Base-by-base conservation (phyloP, 2,888 invertebrate species). In the Seira sanloemensis region DNA sequence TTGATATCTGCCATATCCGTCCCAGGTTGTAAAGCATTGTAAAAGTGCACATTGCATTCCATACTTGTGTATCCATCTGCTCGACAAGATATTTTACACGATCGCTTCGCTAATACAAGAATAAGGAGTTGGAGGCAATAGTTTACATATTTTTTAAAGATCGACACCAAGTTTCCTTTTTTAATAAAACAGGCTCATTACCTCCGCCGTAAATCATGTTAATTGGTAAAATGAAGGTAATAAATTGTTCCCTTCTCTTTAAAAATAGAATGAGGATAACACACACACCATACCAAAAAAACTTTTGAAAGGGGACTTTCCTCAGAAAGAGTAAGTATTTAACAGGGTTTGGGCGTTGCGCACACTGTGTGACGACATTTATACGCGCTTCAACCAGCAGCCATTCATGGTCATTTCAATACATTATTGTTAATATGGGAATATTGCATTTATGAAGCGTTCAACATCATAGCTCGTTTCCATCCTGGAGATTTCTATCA, bases 151-250 rank as follows among this genome's bases (percentile, higher is more conserved):
- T 37, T 37, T 37, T 12, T 12, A 37, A 58, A 58, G 58, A 58
- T 58, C 58, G 58, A 58, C 58, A 50, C 72, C 46, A 72, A 50
- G 26, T 62, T 58, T 73, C 26, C 62, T 58, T 73, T 54, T 62
- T 62, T 62, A 73, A 25, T 58, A 37, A 73, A 73, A 58, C 58
- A 26, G 26, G 18, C 58, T 62, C 73, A 73, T 73, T 26, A 62
- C 73, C 58, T 58, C 26, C 23, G 68, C 69, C n/a, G 27, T 78
- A 78, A 78, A 78, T 82, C 82, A 82, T 77, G 72, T 67, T 82
- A 82, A 82, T 82, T 82, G 82, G 82, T 76, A 72, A 82, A 82
- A 77, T 82, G 82, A 77, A 25, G 72, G 82, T 46, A 82, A 82
- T 82, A 82, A 82, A 82, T 82, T 71, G 21, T 62, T 62, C 25